Evolutionary conservation across 1,140 invertebrate genomes (phyloP).

Genomic region (Calliopsis andreniformis): DNA sequence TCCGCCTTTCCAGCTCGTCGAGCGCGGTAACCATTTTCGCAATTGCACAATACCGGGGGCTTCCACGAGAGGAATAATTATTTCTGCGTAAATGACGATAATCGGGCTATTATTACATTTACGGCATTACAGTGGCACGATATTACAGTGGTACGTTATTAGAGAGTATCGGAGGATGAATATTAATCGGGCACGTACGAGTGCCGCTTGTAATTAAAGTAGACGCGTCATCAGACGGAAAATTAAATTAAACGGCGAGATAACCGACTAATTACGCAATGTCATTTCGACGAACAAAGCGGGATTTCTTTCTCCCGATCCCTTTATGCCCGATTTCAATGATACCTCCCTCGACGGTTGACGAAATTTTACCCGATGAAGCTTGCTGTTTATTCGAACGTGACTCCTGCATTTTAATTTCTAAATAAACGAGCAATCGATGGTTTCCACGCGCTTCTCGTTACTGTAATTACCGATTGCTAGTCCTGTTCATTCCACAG

Average conservation of each 20-base stretch:
- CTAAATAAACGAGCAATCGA: slow-evolving; percentile 47
- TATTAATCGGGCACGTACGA: slow-evolving; percentile 67
- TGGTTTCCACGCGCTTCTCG: slow-evolving; percentile 12
- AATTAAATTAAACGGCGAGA: slow-evolving; percentile 67
- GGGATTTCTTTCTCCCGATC: slow-evolving; percentile 29
- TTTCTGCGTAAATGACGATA: slow-evolving; percentile 64
- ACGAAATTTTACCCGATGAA: slow-evolving; percentile 2
- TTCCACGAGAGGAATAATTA: slow-evolving; percentile 59
- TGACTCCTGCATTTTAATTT: slow-evolving; percentile 3
- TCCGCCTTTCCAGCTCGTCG: slow-evolving; percentile 16
- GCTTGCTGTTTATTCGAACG: background rate
- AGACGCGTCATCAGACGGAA: slow-evolving; percentile 63
- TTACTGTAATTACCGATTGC: slow-evolving; percentile 44
- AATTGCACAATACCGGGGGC: slow-evolving; percentile 5
- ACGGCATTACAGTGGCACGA: slow-evolving; percentile 59
- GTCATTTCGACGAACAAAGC: slow-evolving; percentile 54
- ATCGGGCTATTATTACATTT: slow-evolving; percentile 64
- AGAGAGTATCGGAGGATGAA: slow-evolving; percentile 67
- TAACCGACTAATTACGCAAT: slow-evolving; percentile 63
- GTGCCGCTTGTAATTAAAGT: slow-evolving; percentile 65
- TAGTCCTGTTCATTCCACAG: slow-evolving; percentile 1
- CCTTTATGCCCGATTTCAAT: background rate
- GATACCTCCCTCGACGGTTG: slow-evolving; percentile 6
- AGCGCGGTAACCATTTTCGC: slow-evolving; percentile 14
- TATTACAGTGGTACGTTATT: slow-evolving; percentile 66